Conservation (phyloP, 2,888 invertebrate species). For the Sarcophaga subvicina region DNA sequence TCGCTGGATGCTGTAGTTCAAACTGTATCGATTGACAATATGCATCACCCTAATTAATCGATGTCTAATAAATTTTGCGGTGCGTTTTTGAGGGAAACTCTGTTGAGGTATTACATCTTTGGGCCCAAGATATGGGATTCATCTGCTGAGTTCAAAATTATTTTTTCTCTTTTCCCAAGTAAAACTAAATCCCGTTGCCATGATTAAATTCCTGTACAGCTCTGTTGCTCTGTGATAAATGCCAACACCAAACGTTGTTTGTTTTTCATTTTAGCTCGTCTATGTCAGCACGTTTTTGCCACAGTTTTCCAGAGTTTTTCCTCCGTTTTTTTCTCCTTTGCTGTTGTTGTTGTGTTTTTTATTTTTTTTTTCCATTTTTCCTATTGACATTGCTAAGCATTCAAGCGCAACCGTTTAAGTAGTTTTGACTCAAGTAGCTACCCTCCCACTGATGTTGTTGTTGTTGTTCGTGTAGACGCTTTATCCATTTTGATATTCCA, state of each 20-base stretch:
- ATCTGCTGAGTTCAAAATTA: neutral
- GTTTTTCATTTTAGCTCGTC: constrained; percentile 21
- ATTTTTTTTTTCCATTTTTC: constrained; percentile 14
- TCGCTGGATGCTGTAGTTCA: no score
- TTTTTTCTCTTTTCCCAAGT: neutral
- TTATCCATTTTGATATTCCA: neutral
- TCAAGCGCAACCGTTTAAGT: constrained; percentile 61
- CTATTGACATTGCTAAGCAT: constrained; percentile 61
- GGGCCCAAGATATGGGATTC: no score
- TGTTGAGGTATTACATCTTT: no score
- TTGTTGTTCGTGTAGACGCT: constrained; percentile 5
- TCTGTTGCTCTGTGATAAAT: constrained; percentile 7
- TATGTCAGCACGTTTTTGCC: constrained; percentile 55
- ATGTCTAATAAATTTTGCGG: no score
- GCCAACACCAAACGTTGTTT: neutral
- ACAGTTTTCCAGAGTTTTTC: constrained; percentile 16
- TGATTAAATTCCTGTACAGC: neutral
- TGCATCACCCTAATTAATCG: no score
- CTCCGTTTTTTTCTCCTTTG: neutral
- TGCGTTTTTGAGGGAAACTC: no score
- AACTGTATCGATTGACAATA: no score
- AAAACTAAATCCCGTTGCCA: neutral
- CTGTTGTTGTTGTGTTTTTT: neutral
- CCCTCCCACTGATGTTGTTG: neutral
- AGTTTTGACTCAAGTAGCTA: constrained; percentile 29